phyloP scores from a whole-genome alignment of 2,888 invertebrate genomes.

The Harpalus rufipes region DNA sequence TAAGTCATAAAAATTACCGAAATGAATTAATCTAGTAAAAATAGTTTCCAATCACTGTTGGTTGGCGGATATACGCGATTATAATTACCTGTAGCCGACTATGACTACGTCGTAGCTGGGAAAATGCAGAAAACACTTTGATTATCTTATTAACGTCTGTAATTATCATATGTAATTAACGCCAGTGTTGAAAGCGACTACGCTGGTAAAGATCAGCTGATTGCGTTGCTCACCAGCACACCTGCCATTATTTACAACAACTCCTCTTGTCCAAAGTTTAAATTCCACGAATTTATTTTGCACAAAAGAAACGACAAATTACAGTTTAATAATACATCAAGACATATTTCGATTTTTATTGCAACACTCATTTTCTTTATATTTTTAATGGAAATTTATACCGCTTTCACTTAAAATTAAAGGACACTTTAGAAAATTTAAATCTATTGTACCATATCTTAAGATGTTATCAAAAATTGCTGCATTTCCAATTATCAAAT shows the following conservation, averaged over 20 bases:
- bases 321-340: neutral
- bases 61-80: constrained; percentile 59
- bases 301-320: neutral
- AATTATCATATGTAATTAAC: constrained; percentile 66
- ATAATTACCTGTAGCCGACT: constrained; percentile 34
- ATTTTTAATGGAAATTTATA: neutral
- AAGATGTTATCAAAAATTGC: too few species aligned
- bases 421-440: too few species aligned
- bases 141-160: constrained; percentile 63
- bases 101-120: constrained; percentile 19
- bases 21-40: constrained; percentile 67
- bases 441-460: too few species aligned
- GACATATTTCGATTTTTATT: neutral
- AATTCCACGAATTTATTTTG: neutral
- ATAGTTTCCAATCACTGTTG: constrained; percentile 66
- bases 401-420: neutral
- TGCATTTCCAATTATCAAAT: too few species aligned
- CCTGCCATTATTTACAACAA: neutral
- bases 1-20: constrained; percentile 67
- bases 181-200: constrained; percentile 33
- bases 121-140: constrained; percentile 60
- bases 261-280: neutral
- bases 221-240: constrained; percentile 31
- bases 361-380: neutral
- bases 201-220: constrained; percentile 1